Conservation (phyloP, 2,888 invertebrate species). For the Actias luna region DNA sequence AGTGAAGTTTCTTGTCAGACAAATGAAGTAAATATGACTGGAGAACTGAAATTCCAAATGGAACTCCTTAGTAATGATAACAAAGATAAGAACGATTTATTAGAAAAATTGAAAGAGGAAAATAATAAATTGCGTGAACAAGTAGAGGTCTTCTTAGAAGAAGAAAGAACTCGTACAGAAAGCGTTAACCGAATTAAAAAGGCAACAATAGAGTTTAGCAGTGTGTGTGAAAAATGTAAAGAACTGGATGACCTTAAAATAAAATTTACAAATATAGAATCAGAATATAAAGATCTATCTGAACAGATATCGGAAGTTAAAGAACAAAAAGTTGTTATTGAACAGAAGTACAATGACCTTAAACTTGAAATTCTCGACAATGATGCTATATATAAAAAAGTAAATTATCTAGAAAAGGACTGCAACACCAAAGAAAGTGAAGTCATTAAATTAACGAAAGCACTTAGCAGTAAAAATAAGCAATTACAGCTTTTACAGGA, state of each 20-base stretch:
- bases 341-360: slow-evolving; percentile 54
- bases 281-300: slow-evolving; percentile 40
- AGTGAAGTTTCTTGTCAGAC: slow-evolving; percentile 57
- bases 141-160: slow-evolving; percentile 31
- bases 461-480: slow-evolving; percentile 40
- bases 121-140: slow-evolving; percentile 46
- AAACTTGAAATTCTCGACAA: slow-evolving; percentile 51
- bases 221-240: slow-evolving; percentile 35
- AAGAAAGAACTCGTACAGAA: slow-evolving; percentile 18
- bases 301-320: slow-evolving; percentile 41
- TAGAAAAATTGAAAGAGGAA: slow-evolving; percentile 49
- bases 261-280: slow-evolving; percentile 27
- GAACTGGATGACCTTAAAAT: slow-evolving; percentile 28
- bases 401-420: slow-evolving; percentile 52
- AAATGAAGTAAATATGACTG: slow-evolving; percentile 36
- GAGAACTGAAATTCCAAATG: slow-evolving; percentile 35
- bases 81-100: slow-evolving; percentile 35
- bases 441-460: slow-evolving; percentile 42
- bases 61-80: slow-evolving; percentile 38
- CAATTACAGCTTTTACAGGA: slow-evolving; percentile 64
- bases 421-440: slow-evolving; percentile 42
- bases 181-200: not conserved
- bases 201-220: slow-evolving; percentile 6
- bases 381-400: slow-evolving; percentile 51
- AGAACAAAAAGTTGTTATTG: slow-evolving; percentile 46